Conservation (phyloP, 2,113 vertebrate species). For the Bos javanicus region DNA sequence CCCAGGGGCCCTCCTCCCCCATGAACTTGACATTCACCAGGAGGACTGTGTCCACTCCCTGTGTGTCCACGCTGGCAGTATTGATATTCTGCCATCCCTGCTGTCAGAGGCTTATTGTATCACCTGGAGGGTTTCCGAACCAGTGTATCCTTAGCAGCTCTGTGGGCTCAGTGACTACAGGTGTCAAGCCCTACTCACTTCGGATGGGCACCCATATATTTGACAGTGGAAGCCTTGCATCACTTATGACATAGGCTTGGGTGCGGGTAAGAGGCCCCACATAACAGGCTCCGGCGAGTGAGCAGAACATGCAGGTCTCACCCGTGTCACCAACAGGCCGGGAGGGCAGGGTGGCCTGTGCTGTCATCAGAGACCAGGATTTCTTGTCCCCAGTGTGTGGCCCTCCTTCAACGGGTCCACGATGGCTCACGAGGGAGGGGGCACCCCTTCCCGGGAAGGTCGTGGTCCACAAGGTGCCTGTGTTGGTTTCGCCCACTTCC, state of each 20-base stretch:
- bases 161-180: accelerated
- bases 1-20: not conserved
- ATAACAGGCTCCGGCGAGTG: accelerated
- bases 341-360: not conserved
- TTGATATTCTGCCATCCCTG: not conserved
- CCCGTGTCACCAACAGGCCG: not conserved
- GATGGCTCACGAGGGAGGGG: not conserved
- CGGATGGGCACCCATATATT: not conserved
- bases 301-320: not conserved
- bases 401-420: not conserved
- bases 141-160: not conserved
- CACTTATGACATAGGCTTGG: not conserved
- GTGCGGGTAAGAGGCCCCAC: not conserved
- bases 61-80: accelerated
- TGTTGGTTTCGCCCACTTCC: not conserved
- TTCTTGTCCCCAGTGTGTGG: not conserved
- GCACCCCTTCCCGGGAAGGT: not conserved
- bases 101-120: not conserved
- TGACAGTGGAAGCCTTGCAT: not conserved
- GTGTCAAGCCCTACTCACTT: not conserved
- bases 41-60: not conserved
- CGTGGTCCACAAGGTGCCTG: not conserved
- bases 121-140: accelerated
- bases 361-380: not conserved
- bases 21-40: not conserved